Base-by-base conservation (phyloP, 2,797 vertebrate genomes). In the Aselliscus stoliczkanus region DNA sequence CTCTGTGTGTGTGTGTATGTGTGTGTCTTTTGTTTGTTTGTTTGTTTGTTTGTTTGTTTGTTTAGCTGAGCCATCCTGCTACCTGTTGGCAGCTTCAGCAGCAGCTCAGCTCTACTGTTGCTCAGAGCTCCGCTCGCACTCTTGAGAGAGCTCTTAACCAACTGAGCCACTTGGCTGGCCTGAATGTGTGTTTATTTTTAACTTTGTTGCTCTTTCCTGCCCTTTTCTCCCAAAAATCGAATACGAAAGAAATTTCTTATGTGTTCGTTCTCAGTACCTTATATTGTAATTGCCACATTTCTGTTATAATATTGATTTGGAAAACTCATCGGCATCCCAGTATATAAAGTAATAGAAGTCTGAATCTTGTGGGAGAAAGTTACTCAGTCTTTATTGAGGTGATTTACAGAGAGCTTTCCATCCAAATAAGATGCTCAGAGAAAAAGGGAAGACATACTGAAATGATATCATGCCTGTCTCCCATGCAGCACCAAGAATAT, bases 251-350 rank as follows among this genome's bases (percentile, higher is more conserved):
- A 90, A 91, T 27, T 20, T 88, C 12, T 96, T 89, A 29, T 88
- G 34, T 97, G 67, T 82, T 96, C 4, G 94, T 97, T 65, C 89
- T 94, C 75, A 25, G 6, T 81, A 86, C 31, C 58, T 69, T 82
- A 34, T 93, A 84, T 80, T 97, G 56, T 92, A 98, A 98, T 97
- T 86, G 89, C 42, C 50, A 44, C 62, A 60, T 96, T 98, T 96
- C 88, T 96, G 31, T 97, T 97, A 64, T 93, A 93, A 96, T 96
- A 96, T 95, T 97, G 95, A 97, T 97, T 97, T 95, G 82, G n/a
- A 97, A 97, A 96, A 15, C 31, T 42, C 37, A 60, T 80, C 13
- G 70, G 20, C 54, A 12, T 97, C 97, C 87, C 75, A 96, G 20
- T 76, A 15, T 88, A 85, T 97, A 96, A 97, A 98, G 87, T 89